A percentile compares a stretch with the other conserved stretches of the same genome.
Evolutionary conservation across 2,888 invertebrate genomes (phyloP).

Genomic region (Allolobophora icterica): DNA sequence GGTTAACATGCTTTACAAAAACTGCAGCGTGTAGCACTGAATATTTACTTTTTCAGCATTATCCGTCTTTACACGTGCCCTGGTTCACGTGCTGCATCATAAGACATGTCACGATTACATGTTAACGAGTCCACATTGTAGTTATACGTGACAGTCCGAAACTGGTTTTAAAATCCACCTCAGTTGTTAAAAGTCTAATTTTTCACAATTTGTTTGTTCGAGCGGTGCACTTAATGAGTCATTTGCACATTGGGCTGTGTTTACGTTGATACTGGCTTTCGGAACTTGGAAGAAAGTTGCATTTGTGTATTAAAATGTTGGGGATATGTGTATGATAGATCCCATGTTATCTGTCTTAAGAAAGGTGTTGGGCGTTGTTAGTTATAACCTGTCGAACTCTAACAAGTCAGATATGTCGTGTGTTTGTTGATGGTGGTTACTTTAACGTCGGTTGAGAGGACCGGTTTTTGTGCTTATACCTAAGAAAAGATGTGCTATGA

Average conservation of each 20-base stretch:
- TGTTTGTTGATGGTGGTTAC: not conserved
- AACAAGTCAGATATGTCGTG: not conserved
- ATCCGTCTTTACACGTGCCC: too few species aligned
- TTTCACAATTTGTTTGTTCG: not conserved
- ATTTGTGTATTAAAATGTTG: not conserved
- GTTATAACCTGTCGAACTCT: not conserved
- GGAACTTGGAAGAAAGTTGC: too few species aligned
- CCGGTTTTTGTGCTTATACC: not conserved
- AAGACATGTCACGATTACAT: too few species aligned
- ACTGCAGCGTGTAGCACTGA: too few species aligned
- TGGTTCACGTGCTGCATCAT: too few species aligned
- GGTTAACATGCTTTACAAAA: too few species aligned
- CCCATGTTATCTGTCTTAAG: not conserved
- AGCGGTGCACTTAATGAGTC: not conserved
- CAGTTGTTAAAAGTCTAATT: not conserved
- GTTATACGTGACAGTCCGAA: not conserved
- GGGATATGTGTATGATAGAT: not conserved
- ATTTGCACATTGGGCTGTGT: not conserved
- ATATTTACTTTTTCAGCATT: too few species aligned
- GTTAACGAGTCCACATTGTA: too few species aligned
- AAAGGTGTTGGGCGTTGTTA: constrained; percentile 3
- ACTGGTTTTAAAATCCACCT: not conserved
- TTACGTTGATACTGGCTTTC: not conserved
- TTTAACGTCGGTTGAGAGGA: not conserved
- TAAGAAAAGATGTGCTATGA: not conserved